These are phyloP conservation scores for Pelmatolapia mariae DNA, from an alignment of 2,113 vertebrate species.

Conservation along the genomic window DNA sequence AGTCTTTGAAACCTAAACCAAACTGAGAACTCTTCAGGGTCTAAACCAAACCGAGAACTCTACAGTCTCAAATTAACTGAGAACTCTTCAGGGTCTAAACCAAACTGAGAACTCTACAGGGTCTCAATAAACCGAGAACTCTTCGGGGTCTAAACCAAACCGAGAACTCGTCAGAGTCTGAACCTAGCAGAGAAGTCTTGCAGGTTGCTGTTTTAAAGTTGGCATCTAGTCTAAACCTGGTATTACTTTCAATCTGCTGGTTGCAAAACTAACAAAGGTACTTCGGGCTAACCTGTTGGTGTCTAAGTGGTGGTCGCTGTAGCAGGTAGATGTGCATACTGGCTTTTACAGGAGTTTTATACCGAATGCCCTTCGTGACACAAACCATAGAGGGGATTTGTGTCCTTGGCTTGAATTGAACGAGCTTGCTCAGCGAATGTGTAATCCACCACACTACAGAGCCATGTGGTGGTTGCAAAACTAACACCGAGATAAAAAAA, in stretches of 20 bases:
- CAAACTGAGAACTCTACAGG: accelerated
- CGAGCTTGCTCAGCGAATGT: background rate
- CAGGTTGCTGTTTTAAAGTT: background rate
- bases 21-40: accelerated
- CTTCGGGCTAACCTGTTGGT: background rate
- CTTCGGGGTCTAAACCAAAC: no score
- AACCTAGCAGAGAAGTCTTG: background rate
- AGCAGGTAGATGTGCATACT: background rate
- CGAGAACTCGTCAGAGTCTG: accelerated
- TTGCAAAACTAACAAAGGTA: background rate
- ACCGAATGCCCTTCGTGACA: background rate
- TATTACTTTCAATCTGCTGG: background rate
- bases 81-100: accelerated
- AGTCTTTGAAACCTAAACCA: background rate
- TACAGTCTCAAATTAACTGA: accelerated
- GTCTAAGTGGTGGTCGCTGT: background rate
- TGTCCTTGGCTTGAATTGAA: background rate
- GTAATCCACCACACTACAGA: background rate
- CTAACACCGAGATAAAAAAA: accelerated
- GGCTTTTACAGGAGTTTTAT: background rate
- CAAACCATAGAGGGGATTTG: background rate
- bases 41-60: accelerated
- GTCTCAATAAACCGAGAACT: accelerated
- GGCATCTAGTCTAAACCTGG: background rate
- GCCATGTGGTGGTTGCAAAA: background rate